Percentiles rank a stretch among this genome's conserved stretches.
Conservation (phyloP, 2,797 vertebrate genomes). For the Micropoecilia bifurca region DNA sequence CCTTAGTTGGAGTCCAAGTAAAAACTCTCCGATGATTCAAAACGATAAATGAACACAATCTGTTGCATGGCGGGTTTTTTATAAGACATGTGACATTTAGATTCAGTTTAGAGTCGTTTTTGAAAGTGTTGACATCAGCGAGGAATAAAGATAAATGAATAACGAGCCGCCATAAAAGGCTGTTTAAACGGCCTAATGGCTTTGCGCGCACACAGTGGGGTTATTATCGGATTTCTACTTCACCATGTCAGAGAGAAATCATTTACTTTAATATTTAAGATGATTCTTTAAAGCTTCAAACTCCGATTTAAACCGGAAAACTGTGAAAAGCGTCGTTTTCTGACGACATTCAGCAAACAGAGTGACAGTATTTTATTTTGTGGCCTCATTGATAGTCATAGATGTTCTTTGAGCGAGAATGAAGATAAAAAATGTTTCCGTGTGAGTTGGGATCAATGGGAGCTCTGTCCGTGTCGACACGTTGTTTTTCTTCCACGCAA, state of each 20-base stretch:
- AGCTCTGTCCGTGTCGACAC: background rate
- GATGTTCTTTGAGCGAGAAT: background rate
- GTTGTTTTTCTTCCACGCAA: background rate
- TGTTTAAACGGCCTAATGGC: slow-evolving; percentile 11
- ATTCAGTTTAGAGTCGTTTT: background rate
- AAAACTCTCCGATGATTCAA: background rate
- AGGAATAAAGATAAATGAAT: slow-evolving; percentile 63
- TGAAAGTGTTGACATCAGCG: background rate
- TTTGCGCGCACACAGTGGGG: background rate
- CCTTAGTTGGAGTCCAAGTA: background rate
- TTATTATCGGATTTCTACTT: slow-evolving; percentile 8
- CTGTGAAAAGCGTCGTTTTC: background rate
- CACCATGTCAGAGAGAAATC: background rate
- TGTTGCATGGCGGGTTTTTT: background rate
- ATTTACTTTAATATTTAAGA: background rate
- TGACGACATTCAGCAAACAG: background rate
- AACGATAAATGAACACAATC: slow-evolving; percentile 1
- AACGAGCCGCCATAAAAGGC: slow-evolving; percentile 63
- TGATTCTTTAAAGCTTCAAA: background rate
- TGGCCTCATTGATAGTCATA: background rate
- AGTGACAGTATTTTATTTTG: background rate
- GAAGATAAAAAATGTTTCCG: slow-evolving; percentile 1
- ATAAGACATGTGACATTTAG: background rate
- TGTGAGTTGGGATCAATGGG: background rate
- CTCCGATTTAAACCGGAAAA: slow-evolving; percentile 1